Conservation (phyloP, 1,140 invertebrate species). For the Gonioctena quinquepunctata region DNA sequence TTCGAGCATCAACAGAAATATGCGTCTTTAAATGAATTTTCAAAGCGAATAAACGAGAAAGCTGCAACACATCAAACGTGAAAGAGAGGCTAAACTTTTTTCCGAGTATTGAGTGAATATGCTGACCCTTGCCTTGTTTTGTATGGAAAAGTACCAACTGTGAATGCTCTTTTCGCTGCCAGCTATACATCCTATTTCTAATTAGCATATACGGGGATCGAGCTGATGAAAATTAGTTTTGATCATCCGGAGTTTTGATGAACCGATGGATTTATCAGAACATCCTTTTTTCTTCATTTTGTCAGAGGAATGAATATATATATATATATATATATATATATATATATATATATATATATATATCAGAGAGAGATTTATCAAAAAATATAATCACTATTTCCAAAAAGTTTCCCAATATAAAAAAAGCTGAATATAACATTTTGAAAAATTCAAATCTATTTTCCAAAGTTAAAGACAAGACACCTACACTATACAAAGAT, state of each 20-base stretch:
- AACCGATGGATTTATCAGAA: slow-evolving; percentile 10
- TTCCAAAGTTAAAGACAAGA: too few species aligned
- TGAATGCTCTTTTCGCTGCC: slow-evolving; percentile 46
- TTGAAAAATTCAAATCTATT: too few species aligned
- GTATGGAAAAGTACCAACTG: slow-evolving; percentile 43
- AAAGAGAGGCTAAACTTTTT: slow-evolving; percentile 45
- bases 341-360: too few species aligned
- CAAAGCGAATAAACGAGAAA: slow-evolving; percentile 17
- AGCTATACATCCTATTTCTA: slow-evolving; percentile 48
- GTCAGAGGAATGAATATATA: too few species aligned
- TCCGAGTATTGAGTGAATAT: slow-evolving; percentile 38
- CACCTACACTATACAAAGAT: too few species aligned
- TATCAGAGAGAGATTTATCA: too few species aligned
- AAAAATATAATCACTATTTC: background rate
- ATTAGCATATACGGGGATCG: slow-evolving; percentile 44
- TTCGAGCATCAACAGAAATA: background rate
- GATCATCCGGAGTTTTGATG: slow-evolving; percentile 25
- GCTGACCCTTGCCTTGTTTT: slow-evolving; percentile 50
- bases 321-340: too few species aligned
- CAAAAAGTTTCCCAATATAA: background rate
- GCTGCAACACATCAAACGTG: slow-evolving; percentile 36
- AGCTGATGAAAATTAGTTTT: slow-evolving; percentile 45
- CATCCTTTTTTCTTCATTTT: background rate
- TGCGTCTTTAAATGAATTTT: slow-evolving; percentile 25
- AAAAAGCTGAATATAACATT: too few species aligned